phyloP scores from a whole-genome alignment of 2,113 vertebrate species.

The Henicopernis longicauda region DNA sequence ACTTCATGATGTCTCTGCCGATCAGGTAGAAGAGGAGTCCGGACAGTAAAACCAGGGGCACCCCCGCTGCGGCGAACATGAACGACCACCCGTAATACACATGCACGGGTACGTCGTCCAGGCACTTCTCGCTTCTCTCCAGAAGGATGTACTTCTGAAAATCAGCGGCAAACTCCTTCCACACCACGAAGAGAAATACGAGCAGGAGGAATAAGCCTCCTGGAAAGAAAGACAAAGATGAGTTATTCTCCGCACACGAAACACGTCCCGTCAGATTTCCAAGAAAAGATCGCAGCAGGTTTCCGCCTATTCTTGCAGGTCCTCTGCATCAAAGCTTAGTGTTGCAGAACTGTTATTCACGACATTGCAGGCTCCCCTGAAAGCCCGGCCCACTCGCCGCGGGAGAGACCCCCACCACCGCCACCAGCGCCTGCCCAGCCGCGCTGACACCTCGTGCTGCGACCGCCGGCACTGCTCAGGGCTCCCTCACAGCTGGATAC shows the following conservation, averaged over 20 bases:
- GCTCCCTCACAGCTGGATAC: neutral
- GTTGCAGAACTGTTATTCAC: neutral
- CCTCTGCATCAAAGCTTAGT: neutral
- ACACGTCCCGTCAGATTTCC: no score
- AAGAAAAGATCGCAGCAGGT: accelerated
- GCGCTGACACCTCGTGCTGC: neutral
- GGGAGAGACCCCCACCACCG: neutral
- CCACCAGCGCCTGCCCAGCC: neutral
- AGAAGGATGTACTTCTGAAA: constrained; percentile 81
- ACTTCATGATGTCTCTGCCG: constrained; percentile 64
- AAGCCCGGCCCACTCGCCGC: accelerated
- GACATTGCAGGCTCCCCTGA: accelerated
- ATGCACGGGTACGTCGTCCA: constrained; percentile 18
- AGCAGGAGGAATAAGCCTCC: constrained; percentile 77
- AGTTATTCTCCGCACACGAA: neutral
- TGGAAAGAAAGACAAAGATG: constrained; percentile 22
- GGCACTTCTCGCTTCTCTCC: constrained; percentile 75
- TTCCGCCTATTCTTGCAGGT: neutral
- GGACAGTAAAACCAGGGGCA: constrained; percentile 77
- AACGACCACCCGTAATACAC: constrained; percentile 86
- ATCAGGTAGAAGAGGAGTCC: constrained; percentile 83
- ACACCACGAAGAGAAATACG: constrained; percentile 82
- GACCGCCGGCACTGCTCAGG: accelerated
- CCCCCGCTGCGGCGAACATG: constrained; percentile 77
- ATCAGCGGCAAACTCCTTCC: constrained; percentile 85